These are phyloP conservation scores for Diabrotica virgifera DNA, from an alignment of 1,140 invertebrate species.

Conservation along the genomic window DNA sequence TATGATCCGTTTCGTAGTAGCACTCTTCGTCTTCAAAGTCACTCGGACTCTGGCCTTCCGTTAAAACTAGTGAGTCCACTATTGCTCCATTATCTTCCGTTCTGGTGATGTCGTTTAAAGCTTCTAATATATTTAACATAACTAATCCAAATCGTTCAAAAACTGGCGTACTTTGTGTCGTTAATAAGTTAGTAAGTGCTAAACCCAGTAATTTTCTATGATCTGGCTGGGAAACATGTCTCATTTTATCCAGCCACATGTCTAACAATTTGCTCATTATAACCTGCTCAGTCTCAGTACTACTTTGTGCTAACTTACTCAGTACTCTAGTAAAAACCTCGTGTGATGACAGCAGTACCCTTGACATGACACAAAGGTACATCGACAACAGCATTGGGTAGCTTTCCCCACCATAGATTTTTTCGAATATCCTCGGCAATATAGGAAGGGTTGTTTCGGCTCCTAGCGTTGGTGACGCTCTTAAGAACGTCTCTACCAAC, in stretches of 20 bases:
- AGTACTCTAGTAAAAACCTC: conserved; percentile 67
- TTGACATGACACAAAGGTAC: conserved; percentile 72
- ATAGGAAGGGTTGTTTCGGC: conserved; percentile 65
- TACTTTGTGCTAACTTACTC: conserved; percentile 52
- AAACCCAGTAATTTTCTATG: conserved; percentile 79
- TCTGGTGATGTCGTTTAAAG: conserved; percentile 81
- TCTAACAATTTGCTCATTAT: conserved; percentile 70
- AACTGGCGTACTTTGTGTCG: conserved; percentile 64
- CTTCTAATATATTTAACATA: conserved; percentile 75
- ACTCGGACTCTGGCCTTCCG: conserved; percentile 46
- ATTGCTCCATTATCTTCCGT: conserved; percentile 62
- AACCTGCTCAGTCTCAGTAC: conserved; percentile 51
- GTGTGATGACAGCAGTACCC: conserved; percentile 73
- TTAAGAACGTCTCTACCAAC: conserved; percentile 70
- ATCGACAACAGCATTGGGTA: conserved; percentile 70
- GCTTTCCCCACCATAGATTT: conserved; percentile 63
- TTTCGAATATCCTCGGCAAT: conserved; percentile 65
- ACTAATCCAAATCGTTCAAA: conserved; percentile 72
- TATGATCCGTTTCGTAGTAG: conserved; percentile 56
- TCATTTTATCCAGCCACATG: conserved; percentile 78
- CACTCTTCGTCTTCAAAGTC: conserved; percentile 48
- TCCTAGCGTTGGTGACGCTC: conserved; percentile 61
- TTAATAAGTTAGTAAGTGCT: conserved; percentile 76
- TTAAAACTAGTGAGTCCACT: conserved; percentile 52
- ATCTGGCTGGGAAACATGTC: conserved; percentile 71